Base-by-base conservation (phyloP, 2,888 invertebrate species). In the Lasioglossum calceatum region DNA sequence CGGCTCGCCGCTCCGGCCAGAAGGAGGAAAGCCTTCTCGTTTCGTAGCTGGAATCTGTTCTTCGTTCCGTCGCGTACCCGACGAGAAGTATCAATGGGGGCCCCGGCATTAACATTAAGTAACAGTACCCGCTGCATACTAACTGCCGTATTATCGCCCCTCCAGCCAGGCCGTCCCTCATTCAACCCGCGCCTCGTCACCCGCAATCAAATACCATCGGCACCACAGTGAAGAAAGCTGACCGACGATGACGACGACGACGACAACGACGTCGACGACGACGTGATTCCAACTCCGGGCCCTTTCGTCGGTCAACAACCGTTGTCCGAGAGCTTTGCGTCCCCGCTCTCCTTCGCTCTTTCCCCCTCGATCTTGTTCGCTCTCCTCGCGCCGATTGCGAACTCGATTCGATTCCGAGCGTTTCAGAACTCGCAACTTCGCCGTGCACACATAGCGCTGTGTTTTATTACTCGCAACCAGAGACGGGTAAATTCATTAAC, bases 131-230 rank as follows among this genome's bases (percentile, higher is more conserved):
- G 89, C 86, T 88, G 92, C 88, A 90, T 91, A 91, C 91, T 93
- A 94, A 94, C 93, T 92, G 93, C 93, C 92, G 90, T 90, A 94
- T 94, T 94, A 94, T 92, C 93, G 92, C 92, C 92, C 91, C 85
- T 88, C 88, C 90, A 79, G 42, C 75, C 47, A 70, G 39, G 87
- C 54, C 72, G 70, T 87, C 44, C 61, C 79, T 91, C 91, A 89
- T 92, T 93, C 93, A 93, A 44, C 89, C 89, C 89, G 89, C 84
- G 81, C 39, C 84, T 82, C 88, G 81, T 87, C 88, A 85, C 79
- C 64, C 91, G 91, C 90, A 91, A 92, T 92, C 93, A 89, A 93
- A 92, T 92, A 91, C 90, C 76, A 84, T 88, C 75, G 71, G 16
- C 27, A 71, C 39, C 71, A 4, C 71, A 8, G 8, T 2, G 72